A percentile compares a stretch with the other conserved stretches of the same genome.
These are phyloP conservation scores for Ctenoplectra terminalis DNA, from an alignment of 1,140 invertebrate genomes.

Conservation along the genomic window DNA sequence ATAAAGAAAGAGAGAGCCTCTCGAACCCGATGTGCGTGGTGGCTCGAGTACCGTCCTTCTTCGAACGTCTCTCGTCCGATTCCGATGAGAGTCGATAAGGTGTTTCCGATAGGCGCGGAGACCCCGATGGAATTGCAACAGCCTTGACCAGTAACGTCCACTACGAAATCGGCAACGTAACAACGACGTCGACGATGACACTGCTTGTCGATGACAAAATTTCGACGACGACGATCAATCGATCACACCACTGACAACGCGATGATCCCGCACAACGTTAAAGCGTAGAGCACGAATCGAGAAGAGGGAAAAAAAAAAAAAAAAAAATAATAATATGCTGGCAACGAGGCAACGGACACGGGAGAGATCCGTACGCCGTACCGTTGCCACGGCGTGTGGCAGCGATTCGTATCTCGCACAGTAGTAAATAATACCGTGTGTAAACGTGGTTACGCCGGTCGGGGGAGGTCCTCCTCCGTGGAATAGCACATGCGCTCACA, in stretches of 20 bases:
- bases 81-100: conserved; percentile 16
- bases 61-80: neutral
- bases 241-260: neutral
- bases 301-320: neutral
- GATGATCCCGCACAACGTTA: neutral
- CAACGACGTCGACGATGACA: neutral
- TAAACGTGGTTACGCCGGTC: conserved; percentile 72
- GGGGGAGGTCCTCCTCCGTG: conserved; percentile 69
- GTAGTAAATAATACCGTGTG: conserved; percentile 73
- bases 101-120: neutral
- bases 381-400: conserved; percentile 63
- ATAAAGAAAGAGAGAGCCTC: conserved; percentile 14
- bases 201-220: too few species aligned
- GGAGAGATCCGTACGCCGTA: conserved; percentile 59
- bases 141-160: too few species aligned
- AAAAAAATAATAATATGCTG: too few species aligned
- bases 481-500: conserved; percentile 82
- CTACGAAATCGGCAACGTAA: too few species aligned
- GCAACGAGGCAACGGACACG: neutral
- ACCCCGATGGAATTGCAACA: neutral
- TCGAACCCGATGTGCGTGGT: neutral
- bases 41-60: neutral
- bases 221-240: neutral
- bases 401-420: conserved; percentile 65
- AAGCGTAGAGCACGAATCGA: neutral